Percentiles rank a stretch among this genome's conserved stretches.
Conservation (phyloP, 2,888 invertebrate species). For the Helobdella robusta region DNA sequence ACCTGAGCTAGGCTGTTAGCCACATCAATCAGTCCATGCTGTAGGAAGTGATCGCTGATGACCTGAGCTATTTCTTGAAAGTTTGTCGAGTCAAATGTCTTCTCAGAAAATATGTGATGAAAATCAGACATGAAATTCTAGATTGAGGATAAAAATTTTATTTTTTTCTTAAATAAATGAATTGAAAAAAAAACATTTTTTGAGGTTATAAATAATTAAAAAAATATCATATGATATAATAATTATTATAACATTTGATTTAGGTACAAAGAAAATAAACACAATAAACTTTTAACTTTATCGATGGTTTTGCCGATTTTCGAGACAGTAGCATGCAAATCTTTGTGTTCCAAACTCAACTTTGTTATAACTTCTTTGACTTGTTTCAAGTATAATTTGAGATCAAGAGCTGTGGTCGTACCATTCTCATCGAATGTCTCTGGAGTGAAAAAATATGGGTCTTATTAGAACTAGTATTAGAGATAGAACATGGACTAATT, state of each 20-base stretch:
- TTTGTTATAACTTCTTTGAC: conserved; percentile 69
- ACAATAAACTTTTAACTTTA: conserved; percentile 52
- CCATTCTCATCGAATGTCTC: too few species aligned
- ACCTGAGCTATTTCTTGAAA: conserved; percentile 69
- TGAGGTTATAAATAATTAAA: neutral
- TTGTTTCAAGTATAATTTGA: conserved; percentile 64
- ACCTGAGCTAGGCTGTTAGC: conserved; percentile 69
- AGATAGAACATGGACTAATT: too few species aligned
- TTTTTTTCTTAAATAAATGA: neutral
- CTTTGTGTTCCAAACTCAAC: conserved; percentile 61
- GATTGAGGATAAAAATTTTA: conserved; percentile 29
- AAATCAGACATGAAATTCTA: conserved; percentile 83
- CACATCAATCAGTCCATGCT: conserved; percentile 85
- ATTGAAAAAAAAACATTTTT: neutral
- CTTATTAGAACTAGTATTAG: too few species aligned
- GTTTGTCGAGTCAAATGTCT: conserved; percentile 66
- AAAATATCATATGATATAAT: neutral
- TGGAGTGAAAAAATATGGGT: too few species aligned
- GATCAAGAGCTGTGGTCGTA: conserved; percentile 48
- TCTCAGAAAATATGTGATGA: conserved; percentile 74
- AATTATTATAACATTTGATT: neutral
- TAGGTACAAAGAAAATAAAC: neutral
- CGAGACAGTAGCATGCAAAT: conserved; percentile 68
- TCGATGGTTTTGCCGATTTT: conserved; percentile 94
- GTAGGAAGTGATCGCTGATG: conserved; percentile 85